Conservation (phyloP, 2,113 vertebrate genomes). For the Todiramphus chloris region DNA sequence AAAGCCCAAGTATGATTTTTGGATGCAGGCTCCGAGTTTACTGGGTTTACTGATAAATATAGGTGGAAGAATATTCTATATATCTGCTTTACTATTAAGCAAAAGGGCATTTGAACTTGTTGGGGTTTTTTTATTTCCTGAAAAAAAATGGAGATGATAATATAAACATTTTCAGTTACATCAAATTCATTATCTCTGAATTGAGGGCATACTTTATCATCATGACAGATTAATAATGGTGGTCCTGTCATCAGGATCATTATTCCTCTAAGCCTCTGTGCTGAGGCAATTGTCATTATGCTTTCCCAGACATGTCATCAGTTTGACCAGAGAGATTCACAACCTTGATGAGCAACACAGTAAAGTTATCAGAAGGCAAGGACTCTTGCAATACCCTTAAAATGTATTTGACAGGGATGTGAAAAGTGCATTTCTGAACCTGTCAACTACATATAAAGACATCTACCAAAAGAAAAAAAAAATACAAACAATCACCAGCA, state of each 20-base stretch:
- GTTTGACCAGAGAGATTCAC: not conserved
- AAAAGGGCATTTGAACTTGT: not conserved
- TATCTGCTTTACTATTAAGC: not conserved
- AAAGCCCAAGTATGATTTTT: not conserved
- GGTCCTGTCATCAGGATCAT: not conserved
- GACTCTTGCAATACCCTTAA: not conserved
- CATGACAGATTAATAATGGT: not conserved
- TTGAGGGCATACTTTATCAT: not conserved
- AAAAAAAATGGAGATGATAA: not conserved
- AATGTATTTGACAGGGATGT: not conserved
- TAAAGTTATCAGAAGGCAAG: not conserved
- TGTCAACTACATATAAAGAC: not conserved
- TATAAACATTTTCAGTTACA: not conserved
- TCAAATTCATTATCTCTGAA: not conserved
- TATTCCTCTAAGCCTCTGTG: not conserved
- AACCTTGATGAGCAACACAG: not conserved
- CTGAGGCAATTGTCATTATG: not conserved
- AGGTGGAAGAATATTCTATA: not conserved
- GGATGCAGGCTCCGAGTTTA: not conserved
- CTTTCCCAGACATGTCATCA: not conserved
- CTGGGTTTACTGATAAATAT: not conserved
- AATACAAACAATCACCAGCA: not conserved
- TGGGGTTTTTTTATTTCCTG: not conserved
- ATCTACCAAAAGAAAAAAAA: not conserved
- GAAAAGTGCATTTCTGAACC: not conserved